These are phyloP conservation scores for Rhodeus uyekii DNA, from an alignment of 2,797 vertebrate species.

Conservation along the genomic window DNA sequence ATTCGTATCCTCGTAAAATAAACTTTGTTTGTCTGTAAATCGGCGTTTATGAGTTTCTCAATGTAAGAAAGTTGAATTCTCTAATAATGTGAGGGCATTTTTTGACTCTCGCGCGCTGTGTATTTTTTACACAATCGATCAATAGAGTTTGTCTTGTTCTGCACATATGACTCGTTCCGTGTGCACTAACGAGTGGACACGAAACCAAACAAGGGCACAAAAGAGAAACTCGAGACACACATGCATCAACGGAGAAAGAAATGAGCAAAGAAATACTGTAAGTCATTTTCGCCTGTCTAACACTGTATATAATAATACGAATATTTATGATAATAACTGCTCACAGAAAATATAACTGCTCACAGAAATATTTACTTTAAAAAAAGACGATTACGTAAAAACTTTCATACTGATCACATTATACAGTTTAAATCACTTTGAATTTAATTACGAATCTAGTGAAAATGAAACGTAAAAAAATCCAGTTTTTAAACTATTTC, in stretches of 20 bases:
- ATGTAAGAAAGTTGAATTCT: neutral
- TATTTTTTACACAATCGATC: constrained; percentile 28
- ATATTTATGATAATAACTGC: neutral
- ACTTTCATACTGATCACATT: neutral
- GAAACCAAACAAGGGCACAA: constrained; percentile 15
- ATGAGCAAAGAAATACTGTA: neutral
- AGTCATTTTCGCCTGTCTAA: constrained; percentile 7
- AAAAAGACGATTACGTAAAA: neutral
- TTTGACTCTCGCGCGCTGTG: constrained; percentile 12
- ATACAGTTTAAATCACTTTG: neutral
- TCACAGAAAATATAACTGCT: neutral
- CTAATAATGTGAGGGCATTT: constrained; percentile 27
- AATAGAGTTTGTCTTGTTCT: constrained; percentile 20
- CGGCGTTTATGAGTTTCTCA: neutral
- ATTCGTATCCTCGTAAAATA: neutral
- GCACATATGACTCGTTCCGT: neutral
- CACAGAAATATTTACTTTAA: neutral
- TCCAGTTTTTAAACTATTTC: too few species aligned
- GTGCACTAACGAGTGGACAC: constrained; percentile 9
- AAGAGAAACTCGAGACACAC: constrained; percentile 9
- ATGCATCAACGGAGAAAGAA: neutral
- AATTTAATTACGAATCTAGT: neutral
- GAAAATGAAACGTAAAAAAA: neutral
- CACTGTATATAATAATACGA: neutral
- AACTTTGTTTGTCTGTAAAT: neutral